A percentile compares a stretch with the other conserved stretches of the same genome.
These are phyloP conservation scores for Camptogramma bilineatum DNA, from an alignment of 2,888 invertebrate genomes.

Conservation along the genomic window DNA sequence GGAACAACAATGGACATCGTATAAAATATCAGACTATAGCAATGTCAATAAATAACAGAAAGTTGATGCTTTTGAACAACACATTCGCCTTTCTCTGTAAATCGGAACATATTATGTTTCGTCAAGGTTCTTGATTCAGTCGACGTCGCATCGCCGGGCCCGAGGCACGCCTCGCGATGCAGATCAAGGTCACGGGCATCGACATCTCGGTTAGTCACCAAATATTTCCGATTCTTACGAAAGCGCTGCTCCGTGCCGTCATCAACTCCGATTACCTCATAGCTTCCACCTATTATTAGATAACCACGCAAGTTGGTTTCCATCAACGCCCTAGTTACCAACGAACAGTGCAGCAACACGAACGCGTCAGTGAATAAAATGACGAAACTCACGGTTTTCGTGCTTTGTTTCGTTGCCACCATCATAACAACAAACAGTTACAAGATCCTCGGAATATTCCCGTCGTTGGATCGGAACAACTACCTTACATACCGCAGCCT, in stretches of 20 bases:
- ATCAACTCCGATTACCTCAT: conserved; percentile 78
- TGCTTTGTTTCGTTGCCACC: conserved; percentile 63
- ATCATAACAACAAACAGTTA: conserved; percentile 67
- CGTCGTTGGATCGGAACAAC: conserved; percentile 81
- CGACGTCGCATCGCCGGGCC: conserved; percentile 49
- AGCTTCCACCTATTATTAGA: conserved; percentile 80
- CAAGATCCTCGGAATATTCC: conserved; percentile 83
- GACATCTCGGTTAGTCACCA: conserved; percentile 62
- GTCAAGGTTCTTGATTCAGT: conserved; percentile 52
- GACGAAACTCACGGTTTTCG: conserved; percentile 60
- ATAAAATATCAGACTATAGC: background rate
- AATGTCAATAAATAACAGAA: background rate
- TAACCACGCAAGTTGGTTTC: conserved; percentile 67
- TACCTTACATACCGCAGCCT: conserved; percentile 80
- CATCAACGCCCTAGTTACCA: conserved; percentile 77
- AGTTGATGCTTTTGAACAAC: conserved; percentile 8
- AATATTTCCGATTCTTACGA: conserved; percentile 79
- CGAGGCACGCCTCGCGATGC: conserved; percentile 54
- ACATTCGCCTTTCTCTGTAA: conserved; percentile 20
- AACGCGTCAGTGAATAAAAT: conserved; percentile 69
- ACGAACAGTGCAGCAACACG: conserved; percentile 64
- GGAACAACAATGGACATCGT: conserved; percentile 6
- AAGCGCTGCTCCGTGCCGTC: conserved; percentile 66
- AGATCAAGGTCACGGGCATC: conserved; percentile 76
- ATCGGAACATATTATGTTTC: conserved; percentile 10